Base-by-base conservation (phyloP, 2,113 vertebrate species). In the Podiceps cristatus region DNA sequence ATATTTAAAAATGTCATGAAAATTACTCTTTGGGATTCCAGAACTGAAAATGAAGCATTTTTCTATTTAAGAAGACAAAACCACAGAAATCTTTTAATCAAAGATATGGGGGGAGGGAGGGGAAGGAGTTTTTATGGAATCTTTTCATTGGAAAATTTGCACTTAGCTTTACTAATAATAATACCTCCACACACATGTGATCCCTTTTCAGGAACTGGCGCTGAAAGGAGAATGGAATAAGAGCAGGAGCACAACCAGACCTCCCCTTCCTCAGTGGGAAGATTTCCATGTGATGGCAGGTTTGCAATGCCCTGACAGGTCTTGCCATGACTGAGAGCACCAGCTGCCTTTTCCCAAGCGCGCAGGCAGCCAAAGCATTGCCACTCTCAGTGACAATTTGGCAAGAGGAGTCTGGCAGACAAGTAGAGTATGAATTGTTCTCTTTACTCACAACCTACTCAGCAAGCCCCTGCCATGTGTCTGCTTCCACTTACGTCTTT, bases 131-230 rank as follows among this genome's bases (percentile, higher is more conserved):
- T 87, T 95, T 84, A 78, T 79, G 84, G 81, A 94, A 91, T 17
- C 1, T 87, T 75, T 79, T 79, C 29, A 58, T 2, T 82, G 91
- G 89, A 90, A 97, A 97, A 91, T 93, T 73, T 93, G 58, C 31
- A 69, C 23, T 87, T 88, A 86, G 28, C 12, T 79, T 86, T 91
- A 45, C 66, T 91, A 85, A 5, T 76, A 95, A 83, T 69, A 95
- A 69, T 60, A 81, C 28, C 44, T 84, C 14, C 53, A 53, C 11
- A 55, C 14, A 53, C 69, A 86, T 66, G 75, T 91, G 94, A 93
- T 94, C 42, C 69, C 9, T 76, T 94, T 92, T 76, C 69, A 71
- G 80, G 86, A 96, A 96, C 69, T n/a, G 78, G 25, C 0, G 0
- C 17, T 37, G 33, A 76, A 33, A 18, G 11, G 42, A 89, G n/a